Conservation (phyloP, 2,113 vertebrate genomes). For the Gasterosteus aculeatus region DNA sequence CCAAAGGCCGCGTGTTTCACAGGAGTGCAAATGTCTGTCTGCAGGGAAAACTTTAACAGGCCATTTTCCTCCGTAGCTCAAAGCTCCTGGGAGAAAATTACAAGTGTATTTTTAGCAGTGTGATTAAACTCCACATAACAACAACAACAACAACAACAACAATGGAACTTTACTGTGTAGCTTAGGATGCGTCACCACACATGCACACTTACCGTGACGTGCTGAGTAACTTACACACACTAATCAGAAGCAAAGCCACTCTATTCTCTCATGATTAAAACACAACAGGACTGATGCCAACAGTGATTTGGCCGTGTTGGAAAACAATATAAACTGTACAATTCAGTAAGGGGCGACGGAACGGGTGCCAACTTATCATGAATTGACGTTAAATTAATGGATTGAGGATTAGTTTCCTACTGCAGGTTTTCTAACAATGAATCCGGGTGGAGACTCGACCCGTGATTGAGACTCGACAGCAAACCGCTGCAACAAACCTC, state of each 20-base stretch:
- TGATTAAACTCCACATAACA: slow-evolving; percentile 1
- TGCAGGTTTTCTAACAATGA: not conserved
- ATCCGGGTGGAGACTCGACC: not conserved
- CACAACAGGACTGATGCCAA: not conserved
- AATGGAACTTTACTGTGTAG: not conserved
- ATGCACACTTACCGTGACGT: not conserved
- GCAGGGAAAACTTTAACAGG: not conserved
- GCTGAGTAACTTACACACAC: not conserved
- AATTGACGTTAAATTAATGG: not conserved
- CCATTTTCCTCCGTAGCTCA: not conserved
- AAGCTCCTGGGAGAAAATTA: not conserved
- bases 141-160: slow-evolving; percentile 12
- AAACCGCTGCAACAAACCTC: not conserved
- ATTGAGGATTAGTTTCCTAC: not conserved
- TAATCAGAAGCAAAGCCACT: not conserved
- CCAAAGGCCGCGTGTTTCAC: slow-evolving; percentile 5
- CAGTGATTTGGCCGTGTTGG: not conserved
- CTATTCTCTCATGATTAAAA: not conserved
- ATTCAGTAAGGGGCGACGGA: not conserved
- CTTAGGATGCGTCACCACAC: not conserved
- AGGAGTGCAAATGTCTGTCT: not conserved
- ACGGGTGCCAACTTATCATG: not conserved
- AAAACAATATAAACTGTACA: not conserved
- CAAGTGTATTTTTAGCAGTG: not conserved
- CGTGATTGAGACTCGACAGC: not conserved